Evolutionary conservation across 2,888 invertebrate species (phyloP).

Genomic region (Volucella zonaria): DNA sequence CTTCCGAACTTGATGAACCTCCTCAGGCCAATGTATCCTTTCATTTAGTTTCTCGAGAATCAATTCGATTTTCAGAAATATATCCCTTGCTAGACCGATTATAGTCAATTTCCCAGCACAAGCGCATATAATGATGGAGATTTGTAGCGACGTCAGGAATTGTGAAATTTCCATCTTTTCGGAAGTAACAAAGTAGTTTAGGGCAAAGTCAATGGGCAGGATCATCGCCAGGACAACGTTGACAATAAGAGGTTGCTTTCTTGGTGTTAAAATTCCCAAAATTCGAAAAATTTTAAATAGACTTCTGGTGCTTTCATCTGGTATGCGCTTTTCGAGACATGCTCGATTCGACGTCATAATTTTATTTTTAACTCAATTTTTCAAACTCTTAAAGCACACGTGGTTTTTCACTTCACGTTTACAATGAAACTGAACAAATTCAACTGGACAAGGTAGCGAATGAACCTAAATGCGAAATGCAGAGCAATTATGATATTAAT

Average conservation of each 20-base stretch:
- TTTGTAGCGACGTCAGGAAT: slow-evolving; percentile 77
- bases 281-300: slow-evolving; percentile 14
- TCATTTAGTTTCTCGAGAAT: slow-evolving; percentile 77
- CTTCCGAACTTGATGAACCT: slow-evolving; percentile 72
- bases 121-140: slow-evolving; percentile 76
- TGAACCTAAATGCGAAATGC: too few species aligned
- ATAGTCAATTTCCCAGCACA: slow-evolving; percentile 77
- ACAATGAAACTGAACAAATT: too few species aligned
- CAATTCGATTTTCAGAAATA: slow-evolving; percentile 74
- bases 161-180: slow-evolving; percentile 64
- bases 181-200: slow-evolving; percentile 68
- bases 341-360: too few species aligned
- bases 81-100: slow-evolving; percentile 73
- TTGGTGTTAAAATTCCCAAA: slow-evolving; percentile 56
- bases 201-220: slow-evolving; percentile 75
- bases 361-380: too few species aligned
- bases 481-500: too few species aligned
- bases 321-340: neutral
- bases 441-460: too few species aligned
- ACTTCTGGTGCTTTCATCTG: slow-evolving; percentile 21
- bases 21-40: slow-evolving; percentile 68
- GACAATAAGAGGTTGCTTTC: slow-evolving; percentile 71
- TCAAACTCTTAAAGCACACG: too few species aligned
- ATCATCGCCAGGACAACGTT: slow-evolving; percentile 75
- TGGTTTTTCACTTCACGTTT: too few species aligned